Evolutionary conservation across 1,140 invertebrate species (phyloP).

Genomic region (Aphis gossypii): DNA sequence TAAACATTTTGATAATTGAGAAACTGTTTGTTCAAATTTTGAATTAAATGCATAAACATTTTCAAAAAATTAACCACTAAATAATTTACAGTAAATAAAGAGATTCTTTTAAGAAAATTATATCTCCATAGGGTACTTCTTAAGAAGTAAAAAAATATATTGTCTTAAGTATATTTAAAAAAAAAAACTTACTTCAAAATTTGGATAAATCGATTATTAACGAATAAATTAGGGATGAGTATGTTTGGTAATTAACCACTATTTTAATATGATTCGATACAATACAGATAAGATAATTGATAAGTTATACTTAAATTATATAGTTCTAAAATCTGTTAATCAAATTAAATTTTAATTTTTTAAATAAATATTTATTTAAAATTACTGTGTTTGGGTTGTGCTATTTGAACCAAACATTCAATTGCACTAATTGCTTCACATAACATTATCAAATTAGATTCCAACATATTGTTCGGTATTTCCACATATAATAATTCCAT

Average conservation of each 20-base stretch:
- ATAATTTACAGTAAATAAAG: no score
- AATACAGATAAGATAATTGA: not conserved
- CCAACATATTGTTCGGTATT: conserved; percentile 68
- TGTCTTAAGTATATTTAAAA: no score
- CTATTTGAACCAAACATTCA: conserved; percentile 77
- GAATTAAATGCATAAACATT: no score
- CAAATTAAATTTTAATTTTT: not conserved
- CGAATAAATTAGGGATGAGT: no score
- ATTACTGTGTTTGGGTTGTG: conserved; percentile 78
- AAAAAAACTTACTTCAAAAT: no score
- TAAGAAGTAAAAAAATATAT: no score
- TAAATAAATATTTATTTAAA: not conserved
- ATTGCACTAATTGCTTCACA: conserved; percentile 75
- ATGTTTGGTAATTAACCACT: not conserved
- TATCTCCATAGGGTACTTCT: no score
- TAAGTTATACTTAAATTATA: not conserved
- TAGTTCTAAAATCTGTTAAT: not conserved
- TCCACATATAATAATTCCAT: conserved; percentile 70
- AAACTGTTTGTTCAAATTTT: no score
- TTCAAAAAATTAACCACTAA: no score
- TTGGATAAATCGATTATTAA: no score
- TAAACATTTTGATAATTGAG: no score
- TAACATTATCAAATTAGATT: conserved; percentile 69
- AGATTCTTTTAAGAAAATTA: no score
- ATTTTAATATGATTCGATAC: not conserved